Conservation (phyloP, 2,797 vertebrate species). For the Fistularia commersonii region DNA sequence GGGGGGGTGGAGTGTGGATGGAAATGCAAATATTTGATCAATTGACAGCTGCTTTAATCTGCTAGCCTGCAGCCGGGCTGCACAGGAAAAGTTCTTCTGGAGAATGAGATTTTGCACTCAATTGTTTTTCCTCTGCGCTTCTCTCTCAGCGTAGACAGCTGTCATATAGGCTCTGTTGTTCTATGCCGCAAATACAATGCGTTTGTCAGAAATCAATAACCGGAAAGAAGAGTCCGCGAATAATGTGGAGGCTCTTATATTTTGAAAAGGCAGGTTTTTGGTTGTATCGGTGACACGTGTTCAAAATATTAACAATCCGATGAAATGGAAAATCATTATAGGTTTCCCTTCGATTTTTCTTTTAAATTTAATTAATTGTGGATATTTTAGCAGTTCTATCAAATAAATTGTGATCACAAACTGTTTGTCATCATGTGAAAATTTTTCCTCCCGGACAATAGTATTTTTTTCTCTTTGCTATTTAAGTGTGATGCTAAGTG, state of each 20-base stretch:
- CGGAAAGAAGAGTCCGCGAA: slow-evolving; percentile 7
- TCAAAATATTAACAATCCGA: no score
- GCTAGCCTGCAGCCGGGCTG: slow-evolving; percentile 37
- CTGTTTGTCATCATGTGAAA: no score
- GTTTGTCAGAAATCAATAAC: slow-evolving; percentile 14
- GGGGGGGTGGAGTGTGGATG: no score
- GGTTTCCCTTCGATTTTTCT: no score
- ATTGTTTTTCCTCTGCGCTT: slow-evolving; percentile 35
- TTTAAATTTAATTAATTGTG: no score
- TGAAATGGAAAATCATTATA: no score
- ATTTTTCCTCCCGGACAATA: no score
- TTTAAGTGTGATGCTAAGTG: no score
- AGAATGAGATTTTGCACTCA: slow-evolving; percentile 33
- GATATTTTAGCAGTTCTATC: no score
- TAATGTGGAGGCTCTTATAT: background rate
- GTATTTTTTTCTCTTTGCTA: no score
- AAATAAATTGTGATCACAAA: no score
- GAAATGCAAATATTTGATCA: slow-evolving; percentile 65
- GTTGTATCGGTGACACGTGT: slow-evolving; percentile 2
- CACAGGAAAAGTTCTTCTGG: slow-evolving; percentile 41
- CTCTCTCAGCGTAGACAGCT: slow-evolving; percentile 4
- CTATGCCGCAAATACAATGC: background rate
- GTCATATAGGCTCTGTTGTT: slow-evolving; percentile 11
- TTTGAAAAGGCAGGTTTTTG: background rate
- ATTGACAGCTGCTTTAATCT: slow-evolving; percentile 63